A percentile compares a stretch with the other conserved stretches of the same genome.
Evolutionary conservation across 2,797 vertebrate genomes (phyloP).

Genomic region (Salarias fasciatus): DNA sequence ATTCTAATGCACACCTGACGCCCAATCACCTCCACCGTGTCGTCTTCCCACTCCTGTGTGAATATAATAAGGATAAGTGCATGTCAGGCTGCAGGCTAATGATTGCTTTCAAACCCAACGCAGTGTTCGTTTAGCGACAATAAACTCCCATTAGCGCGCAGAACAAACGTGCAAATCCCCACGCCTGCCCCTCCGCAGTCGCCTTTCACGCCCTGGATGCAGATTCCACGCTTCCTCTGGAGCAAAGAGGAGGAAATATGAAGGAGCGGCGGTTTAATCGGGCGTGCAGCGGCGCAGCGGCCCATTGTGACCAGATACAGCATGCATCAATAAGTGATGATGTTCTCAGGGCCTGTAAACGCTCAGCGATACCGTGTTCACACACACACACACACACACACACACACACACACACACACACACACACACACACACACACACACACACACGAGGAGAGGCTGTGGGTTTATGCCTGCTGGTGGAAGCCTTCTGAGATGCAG

Average conservation of each 20-base stretch:
- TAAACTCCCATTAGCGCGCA: neutral
- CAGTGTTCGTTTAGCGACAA: neutral
- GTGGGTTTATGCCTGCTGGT: conserved; percentile 9
- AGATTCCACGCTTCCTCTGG: conserved; percentile 51
- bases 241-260: conserved; percentile 22
- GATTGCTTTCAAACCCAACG: neutral
- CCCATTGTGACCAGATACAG: conserved; percentile 64
- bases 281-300: conserved; percentile 57
- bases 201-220: conserved; percentile 39
- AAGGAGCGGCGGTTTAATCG: conserved; percentile 69
- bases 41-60: neutral
- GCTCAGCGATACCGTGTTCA: conserved; percentile 34
- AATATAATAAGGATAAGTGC: conserved; percentile 13
- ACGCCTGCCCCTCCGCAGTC: neutral
- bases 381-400: no score
- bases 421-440: no score
- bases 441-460: conserved; percentile 6
- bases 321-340: conserved; percentile 72
- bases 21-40: conserved; percentile 2
- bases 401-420: no score
- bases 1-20: neutral
- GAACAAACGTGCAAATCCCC: neutral
- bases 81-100: conserved; percentile 7
- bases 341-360: conserved; percentile 59
- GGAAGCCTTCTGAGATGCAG: neutral